Evolutionary conservation across 2,113 vertebrate genomes (phyloP), one percentile per base, ranked within the genome.

Genomic region (Peucedramus taeniatus): DNA sequence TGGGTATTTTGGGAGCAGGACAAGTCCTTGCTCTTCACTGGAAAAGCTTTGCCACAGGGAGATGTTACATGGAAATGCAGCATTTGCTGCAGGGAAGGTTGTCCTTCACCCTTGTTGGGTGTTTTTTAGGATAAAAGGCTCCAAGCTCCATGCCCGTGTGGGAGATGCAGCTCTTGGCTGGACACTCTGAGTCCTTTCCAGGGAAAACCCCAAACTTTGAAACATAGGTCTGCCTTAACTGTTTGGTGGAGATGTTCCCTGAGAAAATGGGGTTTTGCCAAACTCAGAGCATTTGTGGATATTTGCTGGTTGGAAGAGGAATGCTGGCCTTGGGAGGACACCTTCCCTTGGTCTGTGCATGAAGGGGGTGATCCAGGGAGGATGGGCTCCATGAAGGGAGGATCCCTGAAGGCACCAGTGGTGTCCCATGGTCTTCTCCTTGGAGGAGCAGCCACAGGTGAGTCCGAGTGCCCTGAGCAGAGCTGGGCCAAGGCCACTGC

Each of bases 391-490:
- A 8, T 33, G 81, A 2, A 35, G 19, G 64, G 44, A 50, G 30
- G 9, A 30, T 83, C 37, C 37, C 39, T 35, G 80, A 76, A 65
- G 37, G 33, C 37, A n/a, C 54, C 40, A 35, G 20, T 0, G 2
- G 31, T 19, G 45, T 60, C 22, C 54, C 45, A 9, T 13, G 37
- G 59, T 45, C 14, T 77, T 11, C 54, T 80, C 26, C 45, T 65
- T 44, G 33, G 37, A 51, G 53, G 11, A 59, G 49, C 0, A 2
- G 47, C 59, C 0, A 0, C 53, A 15, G 44, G 35, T 27, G 56
- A 86, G 10, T 45, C 56, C 0, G 0, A n/a, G 23, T 2, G 5
- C 15, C 74, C 60, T 17, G n/a, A 70, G 85, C 44, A 64, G 60
- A 61, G 30, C 49, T 74, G 65, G 54, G 22, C 59, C 39, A 59